Base-by-base conservation (phyloP, 30 jellyfish, hydroid and myxozoan genomes). In the Mastigias papua region DNA sequence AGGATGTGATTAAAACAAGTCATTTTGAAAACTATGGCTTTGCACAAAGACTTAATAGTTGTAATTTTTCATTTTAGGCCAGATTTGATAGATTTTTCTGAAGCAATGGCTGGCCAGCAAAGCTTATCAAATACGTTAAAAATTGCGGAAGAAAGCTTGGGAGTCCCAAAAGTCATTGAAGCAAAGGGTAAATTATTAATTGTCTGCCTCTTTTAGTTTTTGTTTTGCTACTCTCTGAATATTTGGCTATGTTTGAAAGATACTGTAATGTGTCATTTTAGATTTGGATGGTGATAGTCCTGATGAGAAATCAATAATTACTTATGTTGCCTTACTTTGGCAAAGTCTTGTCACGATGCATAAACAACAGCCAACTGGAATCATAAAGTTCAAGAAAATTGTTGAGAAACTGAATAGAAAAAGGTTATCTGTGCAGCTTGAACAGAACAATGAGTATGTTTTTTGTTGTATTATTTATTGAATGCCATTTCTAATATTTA, bases 311-410 rank as follows among this genome's bases (percentile, higher is more conserved):
- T 70, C 97, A 26, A 66, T 93, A 5, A 81, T 93, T 91, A 69
- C 97, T 49, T 93, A 88, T 73, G 78, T 84, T 20, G 91, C 98
- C 20, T 31, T 93, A 23, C 84, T 93, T 32, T 89, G 96, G 91
- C 97, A 81, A 81, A 78, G 89, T 35, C 88, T 92, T 28, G 90
- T 58, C 34, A 66, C 88, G 10, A 68, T 95, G 1, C 81, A 77
- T 22, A 70, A 33, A 34, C 83, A 62, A 34, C 65, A 74, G 57
- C 57, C 89, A 1, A 35, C 32, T 71, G 70, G 70, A 54, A 46
- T 50, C 8, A 62, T 61, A 65, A 78, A 51, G 15, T 85, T 85
- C 62, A 85, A 51, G 69, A 85, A 72, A 57, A 86, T 85, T 63
- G 94, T 85, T 22, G 94, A 85, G 19, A 72, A 51, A 26, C 34